A percentile compares a stretch with the other conserved stretches of the same genome.
Evolutionary conservation across 2,888 invertebrate genomes (phyloP).

Genomic region (Steinernema scapterisci): DNA sequence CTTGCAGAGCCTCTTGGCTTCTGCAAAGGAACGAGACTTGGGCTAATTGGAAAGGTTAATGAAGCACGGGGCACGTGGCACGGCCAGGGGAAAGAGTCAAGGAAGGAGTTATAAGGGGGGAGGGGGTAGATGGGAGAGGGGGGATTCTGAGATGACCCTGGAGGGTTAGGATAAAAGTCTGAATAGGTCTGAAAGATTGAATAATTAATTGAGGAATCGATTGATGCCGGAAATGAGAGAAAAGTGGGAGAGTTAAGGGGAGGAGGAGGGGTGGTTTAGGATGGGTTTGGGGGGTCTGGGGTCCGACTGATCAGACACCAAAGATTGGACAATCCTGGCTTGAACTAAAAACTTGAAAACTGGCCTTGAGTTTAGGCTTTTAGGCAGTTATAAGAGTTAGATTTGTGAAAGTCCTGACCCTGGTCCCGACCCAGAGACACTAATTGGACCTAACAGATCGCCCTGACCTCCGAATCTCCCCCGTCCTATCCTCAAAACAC

Average conservation of each 20-base stretch:
- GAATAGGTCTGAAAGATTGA: slow-evolving; percentile 8
- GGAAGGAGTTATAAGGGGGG: neutral
- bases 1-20: no score
- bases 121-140: neutral
- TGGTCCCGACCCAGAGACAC: no score
- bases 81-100: neutral
- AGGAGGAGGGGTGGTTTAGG: neutral
- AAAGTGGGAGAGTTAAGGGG: neutral
- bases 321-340: no score
- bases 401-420: no score
- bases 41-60: slow-evolving; percentile 22
- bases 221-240: neutral
- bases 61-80: neutral
- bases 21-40: neutral
- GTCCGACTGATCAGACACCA: no score
- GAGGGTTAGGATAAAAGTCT: neutral
- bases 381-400: no score
- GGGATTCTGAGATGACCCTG: neutral
- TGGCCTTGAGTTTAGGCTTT: no score
- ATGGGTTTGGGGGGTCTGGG: no score
- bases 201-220: slow-evolving; percentile 31
- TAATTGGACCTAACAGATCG: no score
- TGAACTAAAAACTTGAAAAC: no score
- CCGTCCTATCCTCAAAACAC: neutral
- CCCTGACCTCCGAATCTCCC: no score